Percentiles rank a stretch among this genome's conserved stretches.
phyloP scores from a whole-genome alignment of 2,888 invertebrate genomes.

The Pyralis farinalis region DNA sequence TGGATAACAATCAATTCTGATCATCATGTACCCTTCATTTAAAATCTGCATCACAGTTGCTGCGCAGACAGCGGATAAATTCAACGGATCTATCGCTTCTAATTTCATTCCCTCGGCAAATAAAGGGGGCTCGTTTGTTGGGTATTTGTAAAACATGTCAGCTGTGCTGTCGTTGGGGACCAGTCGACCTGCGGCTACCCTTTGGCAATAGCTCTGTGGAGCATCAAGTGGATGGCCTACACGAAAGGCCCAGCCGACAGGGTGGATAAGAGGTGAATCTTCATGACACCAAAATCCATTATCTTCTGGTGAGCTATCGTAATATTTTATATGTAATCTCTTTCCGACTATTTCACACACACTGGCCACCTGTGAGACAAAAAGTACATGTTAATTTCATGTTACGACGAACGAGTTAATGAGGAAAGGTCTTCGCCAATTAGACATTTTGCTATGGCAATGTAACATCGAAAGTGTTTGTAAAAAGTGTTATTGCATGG shows the following conservation, averaged over 20 bases:
- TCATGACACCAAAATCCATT: constrained; percentile 98
- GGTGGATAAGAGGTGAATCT: constrained; percentile 96
- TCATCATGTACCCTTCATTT: constrained; percentile 96
- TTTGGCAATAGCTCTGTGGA: constrained; percentile 87
- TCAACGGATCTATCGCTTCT: constrained; percentile 98
- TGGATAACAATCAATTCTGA: constrained; percentile 95
- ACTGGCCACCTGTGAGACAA: constrained; percentile 84
- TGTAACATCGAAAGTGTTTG: too few relatives aligned
- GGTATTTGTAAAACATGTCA: constrained; percentile 87
- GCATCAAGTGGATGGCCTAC: constrained; percentile 95
- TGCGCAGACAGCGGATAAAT: constrained; percentile 95
- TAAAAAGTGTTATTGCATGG: too few relatives aligned
- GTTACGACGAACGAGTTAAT: too few relatives aligned
- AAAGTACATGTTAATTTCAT: too few relatives aligned
- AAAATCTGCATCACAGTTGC: constrained; percentile 97
- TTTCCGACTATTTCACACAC: constrained; percentile 96
- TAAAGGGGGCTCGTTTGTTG: constrained; percentile 71
- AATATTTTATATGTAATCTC: constrained; percentile 94
- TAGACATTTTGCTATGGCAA: too few relatives aligned
- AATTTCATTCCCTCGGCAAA: constrained; percentile 95
- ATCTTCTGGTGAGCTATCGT: constrained; percentile 89
- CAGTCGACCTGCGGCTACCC: constrained; percentile 86
- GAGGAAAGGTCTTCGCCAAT: too few relatives aligned
- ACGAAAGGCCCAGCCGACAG: constrained; percentile 96
- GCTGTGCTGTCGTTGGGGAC: constrained; percentile 90